Evolutionary conservation across 2,888 invertebrate species (phyloP), one percentile per base, ranked within the genome.

Genomic region (Clusia tigrina): DNA sequence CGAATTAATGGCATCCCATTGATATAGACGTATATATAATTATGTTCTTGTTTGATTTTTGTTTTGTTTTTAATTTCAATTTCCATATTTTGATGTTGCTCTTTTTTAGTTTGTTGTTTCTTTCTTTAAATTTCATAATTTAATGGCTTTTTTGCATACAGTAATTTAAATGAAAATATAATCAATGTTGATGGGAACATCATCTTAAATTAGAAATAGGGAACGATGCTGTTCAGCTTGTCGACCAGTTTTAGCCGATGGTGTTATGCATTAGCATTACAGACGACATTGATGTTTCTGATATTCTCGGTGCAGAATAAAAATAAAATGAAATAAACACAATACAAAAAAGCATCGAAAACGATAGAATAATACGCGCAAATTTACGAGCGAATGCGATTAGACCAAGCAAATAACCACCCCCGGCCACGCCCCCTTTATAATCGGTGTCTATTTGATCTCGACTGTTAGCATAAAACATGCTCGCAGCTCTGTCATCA

Each of bases 331-430:
- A 77, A 52, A 78, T 58, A 57, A 76, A 73, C 58, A 80, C 63
- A 60, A 80, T 80, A 68, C 76, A 72, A 60, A 74, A 74, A 6
- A 80, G 69, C 71, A 80, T 69, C 54, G 74, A 74, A 24, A 79
- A 66, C 32, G 80, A 77, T 25, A 80, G 68, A n/a, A 78, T 68
- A 56, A 79, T 69, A 17, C 80, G 79, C 46, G 77, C 76, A 17
- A 80, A 73, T 77, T 78, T 80, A 62, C 76, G 74, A 55, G 79
- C 78, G 63, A 80, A 77, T 73, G 79, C 79, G 70, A 80, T 75
- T 2, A 79, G 72, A 70, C 78, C 79, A 65, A 79, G 71, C 64
- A 80, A 70, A 68, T 76, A 74, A 58, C 78, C 78, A 65, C 79
- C 77, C 52, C 74, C 76, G 54, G 74, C 71, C 25, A 79, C 79